A percentile compares a stretch with the other conserved stretches of the same genome.
These are phyloP conservation scores for Pseudochaenichthys georgianus DNA, from an alignment of 2,797 vertebrate species.

Conservation along the genomic window DNA sequence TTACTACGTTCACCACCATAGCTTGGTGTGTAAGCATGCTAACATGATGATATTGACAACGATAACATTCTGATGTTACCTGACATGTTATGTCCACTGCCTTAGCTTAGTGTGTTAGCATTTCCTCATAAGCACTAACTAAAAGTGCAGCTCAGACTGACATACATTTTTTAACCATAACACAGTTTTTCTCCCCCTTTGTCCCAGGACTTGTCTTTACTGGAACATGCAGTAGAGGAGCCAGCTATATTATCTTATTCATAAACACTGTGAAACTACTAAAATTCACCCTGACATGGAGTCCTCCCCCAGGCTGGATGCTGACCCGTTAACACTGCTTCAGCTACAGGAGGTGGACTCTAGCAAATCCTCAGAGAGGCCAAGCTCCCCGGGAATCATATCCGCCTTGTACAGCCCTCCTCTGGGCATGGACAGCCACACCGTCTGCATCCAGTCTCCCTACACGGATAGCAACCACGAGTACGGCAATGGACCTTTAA, in stretches of 20 bases:
- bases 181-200: neutral
- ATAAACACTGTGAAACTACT: neutral
- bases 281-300: slow-evolving; percentile 79
- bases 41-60: too few relatives aligned
- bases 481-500: slow-evolving; percentile 80
- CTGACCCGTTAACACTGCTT: slow-evolving; percentile 80
- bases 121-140: neutral
- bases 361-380: slow-evolving; percentile 80
- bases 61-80: too few relatives aligned
- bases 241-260: slow-evolving; percentile 1
- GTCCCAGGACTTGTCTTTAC: slow-evolving; percentile 32
- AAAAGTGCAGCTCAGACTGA: too few relatives aligned
- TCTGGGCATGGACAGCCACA: slow-evolving; percentile 83
- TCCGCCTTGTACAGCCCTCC: slow-evolving; percentile 73
- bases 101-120: neutral
- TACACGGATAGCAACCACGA: slow-evolving; percentile 89
- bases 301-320: slow-evolving; percentile 83
- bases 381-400: slow-evolving; percentile 77
- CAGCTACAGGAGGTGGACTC: slow-evolving; percentile 87
- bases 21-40: neutral
- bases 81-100: too few relatives aligned
- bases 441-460: slow-evolving; percentile 90
- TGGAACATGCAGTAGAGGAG: slow-evolving; percentile 59
- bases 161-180: neutral
- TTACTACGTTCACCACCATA: too few relatives aligned